Conservation (phyloP, 2,797 vertebrate genomes). For the Cichlasoma orientale region DNA sequence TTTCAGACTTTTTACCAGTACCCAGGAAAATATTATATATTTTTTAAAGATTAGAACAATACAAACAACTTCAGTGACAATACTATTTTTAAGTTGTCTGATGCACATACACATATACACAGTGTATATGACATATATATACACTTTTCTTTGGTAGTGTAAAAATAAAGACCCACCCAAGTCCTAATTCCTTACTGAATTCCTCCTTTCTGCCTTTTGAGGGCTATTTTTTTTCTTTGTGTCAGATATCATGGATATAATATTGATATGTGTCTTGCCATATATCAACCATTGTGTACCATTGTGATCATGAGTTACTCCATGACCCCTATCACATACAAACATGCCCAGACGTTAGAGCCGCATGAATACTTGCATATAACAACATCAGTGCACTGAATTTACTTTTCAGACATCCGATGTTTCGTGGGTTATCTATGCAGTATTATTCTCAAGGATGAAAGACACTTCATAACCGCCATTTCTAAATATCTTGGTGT, state of each 20-base stretch:
- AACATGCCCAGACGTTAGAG: neutral
- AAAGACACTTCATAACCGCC: neutral
- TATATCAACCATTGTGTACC: neutral
- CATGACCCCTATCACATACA: neutral
- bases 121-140: no score
- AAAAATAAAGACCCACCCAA: no score
- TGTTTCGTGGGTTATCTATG: neutral
- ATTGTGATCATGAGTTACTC: neutral
- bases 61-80: no score
- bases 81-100: no score
- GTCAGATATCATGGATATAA: neutral
- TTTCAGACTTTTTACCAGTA: no score
- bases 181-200: no score
- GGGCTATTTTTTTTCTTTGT: neutral
- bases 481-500: neutral
- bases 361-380: neutral
- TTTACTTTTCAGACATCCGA: neutral
- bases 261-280: neutral
- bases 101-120: no score
- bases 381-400: neutral
- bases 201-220: no score
- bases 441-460: neutral
- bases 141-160: no score
- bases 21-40: no score
- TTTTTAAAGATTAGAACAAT: no score